These are phyloP conservation scores for Himalopsyche japonica DNA, from an alignment of 2,888 invertebrate genomes.

Conservation along the genomic window DNA sequence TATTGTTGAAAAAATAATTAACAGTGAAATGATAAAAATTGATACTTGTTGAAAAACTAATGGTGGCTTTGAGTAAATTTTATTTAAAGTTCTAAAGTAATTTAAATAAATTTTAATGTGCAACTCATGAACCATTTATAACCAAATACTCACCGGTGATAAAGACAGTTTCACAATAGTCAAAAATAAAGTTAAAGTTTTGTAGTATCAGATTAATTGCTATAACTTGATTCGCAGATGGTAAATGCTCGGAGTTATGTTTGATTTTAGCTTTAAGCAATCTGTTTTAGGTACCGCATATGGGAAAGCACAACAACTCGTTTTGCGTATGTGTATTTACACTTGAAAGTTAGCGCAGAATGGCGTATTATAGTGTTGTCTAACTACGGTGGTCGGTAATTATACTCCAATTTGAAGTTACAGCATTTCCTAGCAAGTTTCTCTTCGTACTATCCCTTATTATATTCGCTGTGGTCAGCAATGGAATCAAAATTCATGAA, in stretches of 20 bases:
- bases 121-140: too few species aligned
- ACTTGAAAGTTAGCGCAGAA: background rate
- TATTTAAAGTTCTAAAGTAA: too few species aligned
- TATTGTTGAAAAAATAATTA: too few species aligned
- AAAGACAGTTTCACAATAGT: too few species aligned
- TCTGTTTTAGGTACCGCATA: constrained; percentile 1
- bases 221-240: constrained; percentile 13
- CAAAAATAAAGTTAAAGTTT: too few species aligned
- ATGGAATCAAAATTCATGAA: too few species aligned
- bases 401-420: background rate
- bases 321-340: background rate
- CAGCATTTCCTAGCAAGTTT: background rate
- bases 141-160: too few species aligned
- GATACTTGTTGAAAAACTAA: too few species aligned
- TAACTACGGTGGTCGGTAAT: background rate
- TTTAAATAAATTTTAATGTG: too few species aligned
- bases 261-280: constrained; percentile 19
- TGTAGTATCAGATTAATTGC: background rate
- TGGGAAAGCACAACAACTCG: background rate
- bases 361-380: background rate
- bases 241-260: constrained; percentile 1
- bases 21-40: too few species aligned
- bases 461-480: background rate
- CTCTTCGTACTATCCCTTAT: background rate
- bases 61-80: too few species aligned